Evolutionary conservation across 1,140 invertebrate genomes (phyloP), one percentile per base, ranked within the genome.

Genomic region (Grapholita molesta): DNA sequence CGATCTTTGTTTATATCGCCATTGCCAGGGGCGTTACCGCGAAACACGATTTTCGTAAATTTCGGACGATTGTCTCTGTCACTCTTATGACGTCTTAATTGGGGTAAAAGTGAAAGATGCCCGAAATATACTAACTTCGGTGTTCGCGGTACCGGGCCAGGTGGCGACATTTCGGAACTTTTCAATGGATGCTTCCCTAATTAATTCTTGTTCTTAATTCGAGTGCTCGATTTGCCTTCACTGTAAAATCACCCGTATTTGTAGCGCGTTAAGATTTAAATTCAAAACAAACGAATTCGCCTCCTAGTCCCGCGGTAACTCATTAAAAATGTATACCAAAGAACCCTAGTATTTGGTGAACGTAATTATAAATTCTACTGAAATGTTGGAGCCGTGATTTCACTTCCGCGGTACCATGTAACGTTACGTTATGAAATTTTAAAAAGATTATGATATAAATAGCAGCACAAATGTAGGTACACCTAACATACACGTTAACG

Each of bases 131-230:
- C n/a, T n/a, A n/a, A n/a, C n/a, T n/a, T n/a, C n/a, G n/a, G n/a
- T n/a, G n/a, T n/a, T n/a, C n/a, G n/a, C n/a, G n/a, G n/a, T n/a
- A n/a, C n/a, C n/a, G n/a, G n/a, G n/a, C n/a, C n/a, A 83, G 82
- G 76, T 82, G 79, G 75, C 73, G 78, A 80, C 79, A 80, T 72
- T 77, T 78, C 67, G 57, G 72, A 83, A 82, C 68, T 77, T 83
- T 77, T 76, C 70, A 75, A 80, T 77, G 74, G 68, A 67, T 71
- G 70, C 74, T 70, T 76, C 69, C 75, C 72, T 78, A 80, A 82
- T 83, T 80, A 82, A 82, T 82, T 83, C 75, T 75, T 77, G 72
- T 67, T 76, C 76, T 71, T 74, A 75, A 79, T 74, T 80, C 67
- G 68, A 68, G 73, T 66, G 68, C 71, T 73, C 48, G 73, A 71